Conservation (phyloP, 2,113 vertebrate genomes). For the Periophthalmodon schlosseri region DNA sequence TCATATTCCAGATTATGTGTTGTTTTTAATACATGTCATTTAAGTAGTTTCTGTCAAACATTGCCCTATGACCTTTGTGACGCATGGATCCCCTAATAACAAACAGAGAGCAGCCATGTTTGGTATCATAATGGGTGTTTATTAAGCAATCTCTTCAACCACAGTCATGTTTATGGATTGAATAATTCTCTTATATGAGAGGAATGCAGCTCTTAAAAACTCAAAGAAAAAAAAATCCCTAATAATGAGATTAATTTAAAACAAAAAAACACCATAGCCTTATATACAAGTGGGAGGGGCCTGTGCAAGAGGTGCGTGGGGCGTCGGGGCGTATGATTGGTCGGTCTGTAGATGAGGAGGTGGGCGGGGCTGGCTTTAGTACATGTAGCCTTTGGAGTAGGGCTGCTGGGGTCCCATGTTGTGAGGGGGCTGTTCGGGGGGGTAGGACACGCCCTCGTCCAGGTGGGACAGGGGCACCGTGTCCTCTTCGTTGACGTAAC, state of each 20-base stretch:
- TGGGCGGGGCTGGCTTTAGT: constrained; percentile 73
- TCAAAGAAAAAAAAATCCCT: constrained; percentile 62
- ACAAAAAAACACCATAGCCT: constrained; percentile 72
- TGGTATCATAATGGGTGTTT: constrained; percentile 79
- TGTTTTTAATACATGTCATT: not conserved
- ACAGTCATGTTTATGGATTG: constrained; percentile 76
- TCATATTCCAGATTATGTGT: not conserved
- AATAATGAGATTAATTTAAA: constrained; percentile 81
- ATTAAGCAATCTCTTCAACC: constrained; percentile 80
- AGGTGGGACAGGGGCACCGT: constrained; percentile 94
- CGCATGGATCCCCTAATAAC: not conserved
- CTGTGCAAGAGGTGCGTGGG: constrained; percentile 74
- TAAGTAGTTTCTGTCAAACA: not conserved
- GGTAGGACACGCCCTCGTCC: constrained; percentile 82
- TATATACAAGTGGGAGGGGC: constrained; percentile 74
- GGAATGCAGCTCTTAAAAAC: constrained; percentile 76
- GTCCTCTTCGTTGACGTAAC: constrained; percentile 91
- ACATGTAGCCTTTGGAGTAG: constrained; percentile 90
- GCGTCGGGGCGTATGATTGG: constrained; percentile 45
- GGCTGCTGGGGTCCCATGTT: constrained; percentile 84
- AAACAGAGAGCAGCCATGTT: constrained; percentile 32
- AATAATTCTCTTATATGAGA: constrained; percentile 73
- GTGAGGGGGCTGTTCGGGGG: constrained; percentile 78
- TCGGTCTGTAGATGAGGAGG: constrained; percentile 40
- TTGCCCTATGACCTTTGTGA: not conserved